Evolutionary conservation across 2,113 vertebrate genomes (phyloP), one percentile per base, ranked within the genome.

Genomic region (Leiothrix lutea): DNA sequence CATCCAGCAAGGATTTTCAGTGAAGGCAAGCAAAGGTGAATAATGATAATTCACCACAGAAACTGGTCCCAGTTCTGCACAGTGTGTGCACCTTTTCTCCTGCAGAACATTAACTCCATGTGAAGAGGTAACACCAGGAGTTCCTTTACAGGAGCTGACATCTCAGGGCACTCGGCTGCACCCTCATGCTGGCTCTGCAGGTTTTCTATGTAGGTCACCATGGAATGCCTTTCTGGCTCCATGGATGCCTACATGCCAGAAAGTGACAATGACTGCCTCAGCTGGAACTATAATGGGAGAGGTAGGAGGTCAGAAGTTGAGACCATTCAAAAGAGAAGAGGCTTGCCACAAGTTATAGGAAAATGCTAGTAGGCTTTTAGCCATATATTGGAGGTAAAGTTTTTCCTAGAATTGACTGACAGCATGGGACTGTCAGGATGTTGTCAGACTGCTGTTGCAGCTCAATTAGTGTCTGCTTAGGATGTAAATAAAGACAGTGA

Each of bases 181-280:
- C 31, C 61, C 26, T 85, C n/a, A 2, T 25, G 29, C 79, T 80
- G 64, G 50, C 67, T 89, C 80, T 0, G 3, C 67, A 66, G 42
- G 50, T 81, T 94, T 90, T 19, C 64, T 80, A 62, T 91, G 31
- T 74, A 88, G 95, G 94, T 95, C 94, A 93, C 61, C 54, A 14
- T 7, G 26, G 53, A 65, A 61, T 25, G 56, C 67, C 61, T 57
- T 14, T 7, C 38, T 77, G n/a, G 26, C 42, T 93, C 15, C 69
- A 19, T 0, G 4, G 61, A 61, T 24, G 36, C 6, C 31, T 66
- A 75, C 12, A 2, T 42, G 23, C 42, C 69, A 75, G 45, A 54
- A 66, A 83, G 57, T 80, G 81, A 69, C 65, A 66, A 10, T 45
- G 48, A 35, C 60, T 91, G 40, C 38, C 66, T 51, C 64, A 25